These are phyloP conservation scores for Vanessa tameamea DNA, from an alignment of 1,140 invertebrate species.

Conservation along the genomic window DNA sequence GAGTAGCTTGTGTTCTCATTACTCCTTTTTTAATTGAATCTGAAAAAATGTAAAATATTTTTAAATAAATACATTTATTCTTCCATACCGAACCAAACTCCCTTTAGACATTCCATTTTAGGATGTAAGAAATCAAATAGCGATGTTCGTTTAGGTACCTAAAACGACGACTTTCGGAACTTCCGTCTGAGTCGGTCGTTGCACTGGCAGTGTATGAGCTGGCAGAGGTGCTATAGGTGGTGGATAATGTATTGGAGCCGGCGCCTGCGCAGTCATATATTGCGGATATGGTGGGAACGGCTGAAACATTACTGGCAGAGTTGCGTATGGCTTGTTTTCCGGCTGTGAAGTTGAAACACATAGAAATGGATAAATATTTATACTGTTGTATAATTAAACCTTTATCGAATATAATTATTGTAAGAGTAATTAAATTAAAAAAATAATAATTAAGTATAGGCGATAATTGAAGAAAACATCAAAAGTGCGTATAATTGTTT, in stretches of 20 bases:
- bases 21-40: slow-evolving; percentile 91
- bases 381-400: not conserved
- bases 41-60: slow-evolving; percentile 30
- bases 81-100: too few relatives aligned
- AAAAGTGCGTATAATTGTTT: too few relatives aligned
- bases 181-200: slow-evolving; percentile 55
- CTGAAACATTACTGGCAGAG: slow-evolving; percentile 70
- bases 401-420: too few relatives aligned
- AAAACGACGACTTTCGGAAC: slow-evolving; percentile 69
- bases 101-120: too few relatives aligned
- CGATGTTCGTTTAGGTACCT: slow-evolving; percentile 47
- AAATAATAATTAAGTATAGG: too few relatives aligned
- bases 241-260: slow-evolving; percentile 69
- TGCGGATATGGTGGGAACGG: slow-evolving; percentile 68
- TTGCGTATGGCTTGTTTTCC: slow-evolving; percentile 67
- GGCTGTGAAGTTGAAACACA: slow-evolving; percentile 50
- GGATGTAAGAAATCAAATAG: not conserved
- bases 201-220: slow-evolving; percentile 45
- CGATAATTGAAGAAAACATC: too few relatives aligned
- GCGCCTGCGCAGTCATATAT: slow-evolving; percentile 57
- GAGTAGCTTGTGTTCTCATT: slow-evolving; percentile 96
- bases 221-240: slow-evolving; percentile 56
- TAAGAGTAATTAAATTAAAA: too few relatives aligned
- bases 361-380: not conserved
- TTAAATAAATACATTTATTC: not conserved